Evolutionary conservation across 2,113 vertebrate species (phyloP).

Genomic region (Eulemur macaco): DNA sequence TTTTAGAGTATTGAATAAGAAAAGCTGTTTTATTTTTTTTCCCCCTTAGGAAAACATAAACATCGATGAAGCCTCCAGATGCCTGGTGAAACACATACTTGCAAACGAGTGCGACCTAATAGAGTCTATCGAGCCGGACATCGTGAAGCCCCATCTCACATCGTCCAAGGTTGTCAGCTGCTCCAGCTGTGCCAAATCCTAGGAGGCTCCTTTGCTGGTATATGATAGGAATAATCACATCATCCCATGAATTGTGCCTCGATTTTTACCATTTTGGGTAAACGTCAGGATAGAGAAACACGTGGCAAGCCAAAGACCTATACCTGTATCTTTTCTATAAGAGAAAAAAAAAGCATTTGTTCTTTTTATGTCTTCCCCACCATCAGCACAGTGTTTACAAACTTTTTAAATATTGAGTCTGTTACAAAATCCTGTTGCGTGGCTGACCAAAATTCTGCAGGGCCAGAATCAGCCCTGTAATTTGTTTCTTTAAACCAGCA

Average conservation of each 20-base stretch:
- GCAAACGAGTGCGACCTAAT: slow-evolving; percentile 92
- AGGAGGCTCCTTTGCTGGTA: slow-evolving; percentile 63
- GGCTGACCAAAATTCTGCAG: not conserved
- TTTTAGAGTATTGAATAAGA: not conserved
- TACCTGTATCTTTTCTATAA: not conserved
- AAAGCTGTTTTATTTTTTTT: slow-evolving; percentile 30
- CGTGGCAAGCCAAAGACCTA: slow-evolving; percentile 2
- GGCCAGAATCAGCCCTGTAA: not conserved
- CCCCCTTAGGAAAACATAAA: slow-evolving; percentile 93
- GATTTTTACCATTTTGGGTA: slow-evolving; percentile 24
- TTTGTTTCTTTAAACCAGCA: not conserved
- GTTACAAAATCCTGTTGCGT: slow-evolving; percentile 18
- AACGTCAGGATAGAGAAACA: slow-evolving; percentile 14
- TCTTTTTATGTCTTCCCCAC: not conserved
- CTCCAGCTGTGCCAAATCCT: slow-evolving; percentile 92
- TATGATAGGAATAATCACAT: not conserved
- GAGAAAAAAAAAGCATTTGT: slow-evolving; percentile 42
- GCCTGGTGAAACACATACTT: slow-evolving; percentile 97
- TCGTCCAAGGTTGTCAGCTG: slow-evolving; percentile 87
- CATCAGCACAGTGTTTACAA: slow-evolving; percentile 66
- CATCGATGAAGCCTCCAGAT: slow-evolving; percentile 94
- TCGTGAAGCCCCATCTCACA: slow-evolving; percentile 91
- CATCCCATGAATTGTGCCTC: not conserved
- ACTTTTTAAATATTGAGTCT: slow-evolving; percentile 45
- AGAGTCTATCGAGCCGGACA: slow-evolving; percentile 88